phyloP scores from a whole-genome alignment of 2,888 invertebrate species.

The Protula sp. region DNA sequence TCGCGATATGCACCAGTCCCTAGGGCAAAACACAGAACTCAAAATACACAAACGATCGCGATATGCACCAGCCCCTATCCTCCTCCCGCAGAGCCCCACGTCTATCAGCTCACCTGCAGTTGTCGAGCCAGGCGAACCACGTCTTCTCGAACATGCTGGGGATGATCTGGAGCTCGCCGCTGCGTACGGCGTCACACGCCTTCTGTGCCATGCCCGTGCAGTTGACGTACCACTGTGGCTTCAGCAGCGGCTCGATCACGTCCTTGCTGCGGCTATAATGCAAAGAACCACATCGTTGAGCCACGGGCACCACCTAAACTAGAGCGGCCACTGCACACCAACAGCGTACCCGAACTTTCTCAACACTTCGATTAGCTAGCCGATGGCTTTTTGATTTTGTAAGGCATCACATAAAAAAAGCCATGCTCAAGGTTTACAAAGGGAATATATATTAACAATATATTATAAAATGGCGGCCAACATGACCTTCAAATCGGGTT shows the following conservation, averaged over 20 bases:
- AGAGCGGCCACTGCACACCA: neutral
- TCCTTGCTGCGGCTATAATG: constrained; percentile 85
- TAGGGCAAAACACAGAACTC: constrained; percentile 33
- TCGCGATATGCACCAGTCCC: constrained; percentile 96
- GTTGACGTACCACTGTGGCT: constrained; percentile 95
- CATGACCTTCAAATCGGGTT: no score
- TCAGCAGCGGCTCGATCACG: constrained; percentile 90
- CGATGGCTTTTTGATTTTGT: no score
- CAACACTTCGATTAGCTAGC: no score
- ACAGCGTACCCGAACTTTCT: no score
- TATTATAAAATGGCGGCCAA: no score
- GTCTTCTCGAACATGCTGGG: constrained; percentile 86
- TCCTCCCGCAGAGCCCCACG: no score
- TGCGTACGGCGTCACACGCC: constrained; percentile 73
- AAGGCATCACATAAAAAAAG: no score
- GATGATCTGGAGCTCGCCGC: constrained; percentile 77
- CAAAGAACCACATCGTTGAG: neutral
- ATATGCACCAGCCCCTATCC: constrained; percentile 98
- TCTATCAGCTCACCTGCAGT: constrained; percentile 66
- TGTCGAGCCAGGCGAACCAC: constrained; percentile 95
- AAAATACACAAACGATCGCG: constrained; percentile 74
- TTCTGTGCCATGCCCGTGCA: constrained; percentile 80
- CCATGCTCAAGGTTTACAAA: no score
- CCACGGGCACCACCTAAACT: neutral
- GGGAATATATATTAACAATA: no score